Conservation (phyloP, 2,113 vertebrate species). For the Anhinga anhinga region DNA sequence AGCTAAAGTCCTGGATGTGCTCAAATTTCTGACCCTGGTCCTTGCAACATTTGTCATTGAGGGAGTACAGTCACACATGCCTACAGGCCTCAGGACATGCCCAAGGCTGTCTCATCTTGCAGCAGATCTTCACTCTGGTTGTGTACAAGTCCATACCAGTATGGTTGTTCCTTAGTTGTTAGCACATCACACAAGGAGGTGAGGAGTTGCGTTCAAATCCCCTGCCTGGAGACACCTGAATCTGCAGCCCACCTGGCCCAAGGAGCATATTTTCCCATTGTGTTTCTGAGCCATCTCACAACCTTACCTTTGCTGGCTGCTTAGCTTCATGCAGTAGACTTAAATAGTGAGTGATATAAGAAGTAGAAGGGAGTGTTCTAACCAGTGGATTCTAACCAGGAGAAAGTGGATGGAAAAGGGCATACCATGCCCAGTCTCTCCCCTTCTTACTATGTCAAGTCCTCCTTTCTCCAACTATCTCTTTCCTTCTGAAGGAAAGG, state of each 20-base stretch:
- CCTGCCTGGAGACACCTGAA: background rate
- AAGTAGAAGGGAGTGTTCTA: background rate
- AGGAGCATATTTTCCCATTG: background rate
- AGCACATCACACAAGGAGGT: background rate
- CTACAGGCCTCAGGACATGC: background rate
- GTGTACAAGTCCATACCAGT: background rate
- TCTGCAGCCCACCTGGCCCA: rapidly evolving
- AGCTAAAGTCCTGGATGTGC: background rate
- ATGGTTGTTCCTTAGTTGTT: background rate
- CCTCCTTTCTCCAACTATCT: background rate
- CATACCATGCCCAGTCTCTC: background rate
- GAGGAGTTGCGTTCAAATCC: background rate
- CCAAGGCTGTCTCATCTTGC: background rate
- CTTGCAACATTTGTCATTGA: background rate
- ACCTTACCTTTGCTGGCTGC: background rate
- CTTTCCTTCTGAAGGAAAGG: background rate
- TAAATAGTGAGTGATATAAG: background rate
- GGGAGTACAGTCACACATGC: background rate
- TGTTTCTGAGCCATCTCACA: background rate
- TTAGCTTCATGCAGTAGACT: background rate
- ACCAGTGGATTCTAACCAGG: background rate
- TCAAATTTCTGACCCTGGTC: background rate
- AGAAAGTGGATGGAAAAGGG: background rate
- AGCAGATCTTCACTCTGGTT: background rate
- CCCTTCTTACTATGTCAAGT: background rate